Conservation (phyloP, 2,797 vertebrate genomes). For the Argentina silus region DNA sequence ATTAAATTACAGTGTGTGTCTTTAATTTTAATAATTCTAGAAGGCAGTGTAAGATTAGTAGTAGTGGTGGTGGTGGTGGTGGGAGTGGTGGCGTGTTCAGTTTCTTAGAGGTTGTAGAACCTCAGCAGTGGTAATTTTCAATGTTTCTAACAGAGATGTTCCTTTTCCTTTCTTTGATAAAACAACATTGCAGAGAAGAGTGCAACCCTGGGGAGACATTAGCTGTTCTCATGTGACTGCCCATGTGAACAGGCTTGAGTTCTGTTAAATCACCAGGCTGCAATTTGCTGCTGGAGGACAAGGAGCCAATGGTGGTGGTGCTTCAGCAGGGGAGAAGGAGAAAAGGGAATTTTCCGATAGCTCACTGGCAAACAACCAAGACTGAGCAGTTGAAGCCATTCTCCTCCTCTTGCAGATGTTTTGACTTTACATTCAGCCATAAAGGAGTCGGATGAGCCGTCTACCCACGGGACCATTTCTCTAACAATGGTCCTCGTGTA, state of each 20-base stretch:
- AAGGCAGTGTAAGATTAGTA: slow-evolving; percentile 20
- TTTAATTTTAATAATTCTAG: slow-evolving; percentile 48
- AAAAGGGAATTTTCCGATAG: slow-evolving; percentile 44
- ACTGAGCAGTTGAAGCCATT: slow-evolving; percentile 42
- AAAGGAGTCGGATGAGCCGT: slow-evolving; percentile 16
- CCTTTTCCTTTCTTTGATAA: slow-evolving; percentile 42
- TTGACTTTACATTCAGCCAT: slow-evolving; percentile 39
- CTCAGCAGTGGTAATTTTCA: slow-evolving; percentile 50
- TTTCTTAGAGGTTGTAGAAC: slow-evolving; percentile 45
- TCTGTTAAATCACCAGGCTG: slow-evolving; percentile 58
- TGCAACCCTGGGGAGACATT: slow-evolving; percentile 59
- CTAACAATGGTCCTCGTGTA: not conserved
- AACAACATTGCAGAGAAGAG: slow-evolving; percentile 52
- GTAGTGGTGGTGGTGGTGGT: slow-evolving; percentile 40
- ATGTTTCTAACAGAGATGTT: slow-evolving; percentile 48
- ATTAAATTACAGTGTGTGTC: slow-evolving; percentile 33
- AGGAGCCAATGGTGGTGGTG: slow-evolving; percentile 40
- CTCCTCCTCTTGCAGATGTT: slow-evolving; percentile 42
- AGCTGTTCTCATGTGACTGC: slow-evolving; percentile 56
- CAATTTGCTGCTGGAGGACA: slow-evolving; percentile 48
- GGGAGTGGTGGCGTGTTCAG: slow-evolving; percentile 5
- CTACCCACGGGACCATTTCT: slow-evolving; percentile 1
- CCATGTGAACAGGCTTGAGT: slow-evolving; percentile 62
- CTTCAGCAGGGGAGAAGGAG: slow-evolving; percentile 23
- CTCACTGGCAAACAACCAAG: slow-evolving; percentile 42